A percentile compares a stretch with the other conserved stretches of the same genome.
Conservation (phyloP, 1,140 invertebrate genomes). For the Adelges cooleyi region DNA sequence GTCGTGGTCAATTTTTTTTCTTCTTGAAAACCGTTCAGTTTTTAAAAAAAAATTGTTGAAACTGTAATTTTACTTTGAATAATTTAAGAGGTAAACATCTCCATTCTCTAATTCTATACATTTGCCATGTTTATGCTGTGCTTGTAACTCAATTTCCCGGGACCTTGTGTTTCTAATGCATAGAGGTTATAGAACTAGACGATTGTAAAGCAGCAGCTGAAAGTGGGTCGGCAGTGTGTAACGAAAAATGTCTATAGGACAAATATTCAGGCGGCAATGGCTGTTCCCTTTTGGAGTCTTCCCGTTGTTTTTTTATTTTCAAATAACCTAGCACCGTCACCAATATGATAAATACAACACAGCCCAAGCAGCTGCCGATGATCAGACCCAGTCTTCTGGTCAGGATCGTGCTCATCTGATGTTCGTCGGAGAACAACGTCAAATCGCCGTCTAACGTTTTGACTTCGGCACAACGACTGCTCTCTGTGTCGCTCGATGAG, state of each 20-base stretch:
- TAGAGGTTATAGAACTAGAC: neutral
- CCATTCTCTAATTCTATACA: too few relatives aligned
- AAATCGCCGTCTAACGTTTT: constrained; percentile 59
- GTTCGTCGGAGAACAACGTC: constrained; percentile 43
- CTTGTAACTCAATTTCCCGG: too few relatives aligned
- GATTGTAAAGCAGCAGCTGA: neutral
- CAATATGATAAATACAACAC: constrained; percentile 69
- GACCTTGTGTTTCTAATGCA: too few relatives aligned
- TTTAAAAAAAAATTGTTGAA: too few relatives aligned
- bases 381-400: constrained; percentile 68
- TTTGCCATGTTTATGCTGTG: too few relatives aligned
- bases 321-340: constrained; percentile 72
- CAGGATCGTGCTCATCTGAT: constrained; percentile 46
- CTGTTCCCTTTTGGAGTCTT: constrained; percentile 56
- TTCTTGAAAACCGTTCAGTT: too few relatives aligned
- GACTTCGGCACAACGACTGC: constrained; percentile 60
- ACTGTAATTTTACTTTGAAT: too few relatives aligned
- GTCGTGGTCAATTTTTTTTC: too few relatives aligned
- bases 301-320: constrained; percentile 70
- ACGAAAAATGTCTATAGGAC: constrained; percentile 46
- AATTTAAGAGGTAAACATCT: too few relatives aligned
- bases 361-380: constrained; percentile 71
- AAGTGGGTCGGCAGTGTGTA: constrained; percentile 38
- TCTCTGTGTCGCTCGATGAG: neutral
- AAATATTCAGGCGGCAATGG: constrained; percentile 54